Evolutionary conservation across 2,888 invertebrate genomes (phyloP).

Genomic region (Drosophila neutralis): DNA sequence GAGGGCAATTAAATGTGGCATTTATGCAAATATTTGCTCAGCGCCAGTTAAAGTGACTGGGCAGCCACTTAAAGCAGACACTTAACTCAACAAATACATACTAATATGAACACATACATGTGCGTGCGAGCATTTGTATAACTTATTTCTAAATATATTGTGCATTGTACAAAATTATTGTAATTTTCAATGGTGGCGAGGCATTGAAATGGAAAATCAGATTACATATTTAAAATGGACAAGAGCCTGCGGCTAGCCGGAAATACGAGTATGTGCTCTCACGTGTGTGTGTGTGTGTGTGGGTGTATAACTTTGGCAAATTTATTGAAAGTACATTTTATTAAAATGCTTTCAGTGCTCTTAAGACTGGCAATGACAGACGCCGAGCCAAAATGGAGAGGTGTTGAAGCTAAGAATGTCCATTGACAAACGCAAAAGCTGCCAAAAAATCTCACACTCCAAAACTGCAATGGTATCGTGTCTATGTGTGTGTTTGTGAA

Average conservation of each 20-base stretch:
- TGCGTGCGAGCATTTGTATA: neutral
- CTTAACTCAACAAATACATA: conserved; percentile 16
- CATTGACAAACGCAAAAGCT: conserved; percentile 44
- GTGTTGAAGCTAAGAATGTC: conserved; percentile 20
- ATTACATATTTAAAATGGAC: conserved; percentile 77
- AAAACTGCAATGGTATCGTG: conserved; percentile 10
- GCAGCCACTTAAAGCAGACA: conserved; percentile 46
- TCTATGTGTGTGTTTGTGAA: conserved; percentile 6
- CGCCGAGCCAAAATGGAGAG: neutral
- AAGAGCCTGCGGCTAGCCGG: conserved; percentile 65
- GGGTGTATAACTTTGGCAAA: conserved; percentile 50
- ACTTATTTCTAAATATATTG: conserved; percentile 22
- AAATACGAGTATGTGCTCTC: conserved; percentile 25
- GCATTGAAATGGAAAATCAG: conserved; percentile 74
- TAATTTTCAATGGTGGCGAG: conserved; percentile 53
- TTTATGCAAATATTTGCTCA: conserved; percentile 30
- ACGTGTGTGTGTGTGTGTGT: neutral
- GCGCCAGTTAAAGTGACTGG: conserved; percentile 24
- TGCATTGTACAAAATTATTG: conserved; percentile 45
- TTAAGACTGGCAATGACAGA: conserved; percentile 63
- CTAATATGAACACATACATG: neutral
- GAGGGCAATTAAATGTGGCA: conserved; percentile 51
- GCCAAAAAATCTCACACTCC: conserved; percentile 50
- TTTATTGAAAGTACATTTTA: conserved; percentile 76
- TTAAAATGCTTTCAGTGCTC: conserved; percentile 61